Conservation (phyloP, 2,888 invertebrate species). For the Escarpia spicata region DNA sequence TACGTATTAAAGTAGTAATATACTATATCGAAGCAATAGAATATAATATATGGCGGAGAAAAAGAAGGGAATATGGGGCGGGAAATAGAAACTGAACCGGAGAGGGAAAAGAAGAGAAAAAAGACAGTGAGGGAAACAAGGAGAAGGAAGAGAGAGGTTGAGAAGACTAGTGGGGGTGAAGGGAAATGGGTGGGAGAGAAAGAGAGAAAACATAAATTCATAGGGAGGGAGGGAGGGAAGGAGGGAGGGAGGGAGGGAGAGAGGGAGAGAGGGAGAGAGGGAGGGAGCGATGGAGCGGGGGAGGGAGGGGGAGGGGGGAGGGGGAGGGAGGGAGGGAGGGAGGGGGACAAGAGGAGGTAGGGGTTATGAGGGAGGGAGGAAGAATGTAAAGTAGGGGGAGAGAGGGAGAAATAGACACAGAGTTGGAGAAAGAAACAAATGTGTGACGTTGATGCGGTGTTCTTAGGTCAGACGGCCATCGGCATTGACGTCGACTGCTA, state of each 20-base stretch:
- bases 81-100: background rate
- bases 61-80: background rate
- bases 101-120: background rate
- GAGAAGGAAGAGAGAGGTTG: background rate
- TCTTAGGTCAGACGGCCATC: conserved; percentile 82
- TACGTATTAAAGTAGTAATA: background rate
- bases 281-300: background rate
- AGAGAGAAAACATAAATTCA: too few relatives aligned
- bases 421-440: background rate
- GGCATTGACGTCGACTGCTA: conserved; percentile 92
- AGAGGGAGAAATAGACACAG: background rate
- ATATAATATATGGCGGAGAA: background rate
- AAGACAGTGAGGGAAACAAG: background rate
- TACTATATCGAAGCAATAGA: background rate
- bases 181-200: background rate
- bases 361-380: background rate
- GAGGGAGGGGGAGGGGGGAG: background rate
- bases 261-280: background rate
- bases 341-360: background rate
- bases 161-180: background rate
- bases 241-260: background rate
- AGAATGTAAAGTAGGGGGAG: background rate
- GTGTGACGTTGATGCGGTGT: background rate
- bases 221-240: background rate
- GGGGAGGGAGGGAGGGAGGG: background rate